These are phyloP conservation scores for Nothobranchius kuhntae DNA, from an alignment of 2,113 vertebrate species.

Conservation along the genomic window DNA sequence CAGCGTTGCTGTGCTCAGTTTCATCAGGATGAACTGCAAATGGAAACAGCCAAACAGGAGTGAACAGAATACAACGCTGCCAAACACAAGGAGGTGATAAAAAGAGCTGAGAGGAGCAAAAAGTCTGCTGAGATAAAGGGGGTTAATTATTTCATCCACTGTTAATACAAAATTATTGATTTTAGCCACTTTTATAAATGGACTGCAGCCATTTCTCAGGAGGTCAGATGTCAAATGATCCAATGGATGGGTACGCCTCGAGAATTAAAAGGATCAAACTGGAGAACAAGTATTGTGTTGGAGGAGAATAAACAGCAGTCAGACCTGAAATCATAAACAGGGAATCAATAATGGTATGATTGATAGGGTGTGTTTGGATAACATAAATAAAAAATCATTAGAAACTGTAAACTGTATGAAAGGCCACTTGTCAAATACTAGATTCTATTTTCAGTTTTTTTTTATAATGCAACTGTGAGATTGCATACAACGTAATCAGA, in stretches of 20 bases:
- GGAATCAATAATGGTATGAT: neutral
- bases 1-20: no score
- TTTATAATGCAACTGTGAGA: no score
- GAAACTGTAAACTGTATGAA: no score
- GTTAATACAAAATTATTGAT: slow-evolving; percentile 17
- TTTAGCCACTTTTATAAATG: slow-evolving; percentile 2
- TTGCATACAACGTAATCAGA: no score
- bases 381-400: no score
- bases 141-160: slow-evolving; percentile 7
- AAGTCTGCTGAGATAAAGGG: neutral
- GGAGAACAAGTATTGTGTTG: neutral
- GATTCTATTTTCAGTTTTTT: no score
- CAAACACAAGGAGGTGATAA: neutral
- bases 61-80: neutral
- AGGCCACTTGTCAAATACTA: no score
- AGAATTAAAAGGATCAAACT: neutral
- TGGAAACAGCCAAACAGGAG: neutral
- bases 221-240: slow-evolving; percentile 20
- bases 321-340: slow-evolving; percentile 9
- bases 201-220: slow-evolving; percentile 16
- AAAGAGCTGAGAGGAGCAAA: slow-evolving; percentile 3
- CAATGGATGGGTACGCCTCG: neutral
- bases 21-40: neutral
- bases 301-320: neutral
- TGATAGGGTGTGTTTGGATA: no score